These are phyloP conservation scores for Liasis olivaceus DNA, from an alignment of 2,797 vertebrate genomes.

Conservation along the genomic window DNA sequence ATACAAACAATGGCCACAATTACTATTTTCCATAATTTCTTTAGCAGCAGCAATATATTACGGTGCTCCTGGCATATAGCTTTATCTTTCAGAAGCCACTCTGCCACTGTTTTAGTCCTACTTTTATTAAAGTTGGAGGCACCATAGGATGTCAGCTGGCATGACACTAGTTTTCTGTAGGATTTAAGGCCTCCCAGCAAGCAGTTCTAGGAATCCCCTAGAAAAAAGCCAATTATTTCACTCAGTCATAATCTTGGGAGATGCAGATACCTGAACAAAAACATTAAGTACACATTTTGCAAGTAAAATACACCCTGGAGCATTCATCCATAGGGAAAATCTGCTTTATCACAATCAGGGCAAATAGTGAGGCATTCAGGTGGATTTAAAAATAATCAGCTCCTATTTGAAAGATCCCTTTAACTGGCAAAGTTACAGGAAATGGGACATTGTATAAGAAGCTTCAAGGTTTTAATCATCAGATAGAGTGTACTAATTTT, in stretches of 20 bases:
- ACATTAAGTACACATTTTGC: slow-evolving; percentile 19
- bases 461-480: neutral
- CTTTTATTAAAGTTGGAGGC: slow-evolving; percentile 54
- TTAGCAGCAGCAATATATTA: slow-evolving; percentile 51
- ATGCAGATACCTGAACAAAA: slow-evolving; percentile 4
- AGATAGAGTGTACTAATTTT: neutral
- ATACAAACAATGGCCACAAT: slow-evolving; percentile 43
- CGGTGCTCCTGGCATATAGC: slow-evolving; percentile 2
- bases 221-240: neutral
- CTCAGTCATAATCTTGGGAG: neutral
- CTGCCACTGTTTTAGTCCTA: slow-evolving; percentile 49
- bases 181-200: neutral
- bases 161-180: neutral
- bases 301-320: neutral
- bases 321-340: slow-evolving; percentile 2
- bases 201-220: neutral
- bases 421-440: neutral
- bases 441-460: neutral
- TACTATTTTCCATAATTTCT: slow-evolving; percentile 49
- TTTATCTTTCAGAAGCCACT: slow-evolving; percentile 56
- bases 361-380: slow-evolving; percentile 8
- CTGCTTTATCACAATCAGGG: slow-evolving; percentile 3
- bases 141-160: slow-evolving; percentile 11
- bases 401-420: neutral
- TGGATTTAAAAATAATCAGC: neutral